Evolutionary conservation across 2,888 invertebrate species (phyloP).

Genomic region (Conus canariensis): DNA sequence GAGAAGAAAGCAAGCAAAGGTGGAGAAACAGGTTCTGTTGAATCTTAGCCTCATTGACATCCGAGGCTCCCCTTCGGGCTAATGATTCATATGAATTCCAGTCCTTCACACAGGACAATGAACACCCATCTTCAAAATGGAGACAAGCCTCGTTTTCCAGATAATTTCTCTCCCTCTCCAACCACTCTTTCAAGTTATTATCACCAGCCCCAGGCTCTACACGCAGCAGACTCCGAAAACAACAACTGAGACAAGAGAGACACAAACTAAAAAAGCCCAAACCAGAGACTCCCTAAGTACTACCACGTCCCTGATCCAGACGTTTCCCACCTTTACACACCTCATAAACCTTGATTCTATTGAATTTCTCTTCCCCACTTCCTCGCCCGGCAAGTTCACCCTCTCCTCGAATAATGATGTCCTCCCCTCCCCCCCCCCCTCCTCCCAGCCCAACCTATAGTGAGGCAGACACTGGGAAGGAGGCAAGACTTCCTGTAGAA

Average conservation of each 20-base stretch:
- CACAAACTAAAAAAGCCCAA: neutral
- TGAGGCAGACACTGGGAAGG: neutral
- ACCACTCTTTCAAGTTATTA: too few relatives aligned
- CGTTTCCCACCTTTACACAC: constrained; percentile 12
- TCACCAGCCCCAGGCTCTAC: too few relatives aligned
- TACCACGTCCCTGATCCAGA: neutral
- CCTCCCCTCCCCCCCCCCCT: neutral
- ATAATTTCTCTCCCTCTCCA: too few relatives aligned
- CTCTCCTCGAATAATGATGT: neutral
- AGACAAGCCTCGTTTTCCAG: too few relatives aligned
- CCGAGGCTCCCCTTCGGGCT: too few relatives aligned
- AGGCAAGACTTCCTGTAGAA: constrained; percentile 14
- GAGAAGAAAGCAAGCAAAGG: neutral
- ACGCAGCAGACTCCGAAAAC: neutral
- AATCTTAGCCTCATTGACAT: too few relatives aligned
- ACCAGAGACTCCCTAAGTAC: neutral
- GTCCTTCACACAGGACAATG: too few relatives aligned
- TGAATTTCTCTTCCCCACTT: neutral
- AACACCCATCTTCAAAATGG: too few relatives aligned
- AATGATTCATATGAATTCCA: too few relatives aligned
- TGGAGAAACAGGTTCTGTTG: neutral
- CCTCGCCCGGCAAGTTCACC: neutral
- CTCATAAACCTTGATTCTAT: constrained; percentile 24
- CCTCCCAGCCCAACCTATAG: neutral
- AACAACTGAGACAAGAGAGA: neutral